Evolutionary conservation across 2,797 vertebrate species (phyloP).

Genomic region (Bradypus variegatus): DNA sequence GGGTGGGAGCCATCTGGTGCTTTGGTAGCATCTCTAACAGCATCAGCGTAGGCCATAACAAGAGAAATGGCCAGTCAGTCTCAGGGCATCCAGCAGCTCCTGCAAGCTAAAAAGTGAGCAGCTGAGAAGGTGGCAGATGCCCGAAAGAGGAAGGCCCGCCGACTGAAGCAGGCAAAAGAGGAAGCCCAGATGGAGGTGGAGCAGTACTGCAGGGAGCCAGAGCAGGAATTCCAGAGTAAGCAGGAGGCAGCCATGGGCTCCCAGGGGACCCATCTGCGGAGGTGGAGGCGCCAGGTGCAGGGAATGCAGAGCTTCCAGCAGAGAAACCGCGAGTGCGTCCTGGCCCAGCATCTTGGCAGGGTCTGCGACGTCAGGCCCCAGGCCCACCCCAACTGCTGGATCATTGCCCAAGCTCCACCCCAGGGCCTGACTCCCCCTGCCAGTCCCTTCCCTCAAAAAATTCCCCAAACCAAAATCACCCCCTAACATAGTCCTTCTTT

Average conservation of each 20-base stretch:
- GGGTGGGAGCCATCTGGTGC: constrained; percentile 16
- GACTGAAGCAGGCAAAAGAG: constrained; percentile 64
- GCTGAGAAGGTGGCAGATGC: constrained; percentile 75
- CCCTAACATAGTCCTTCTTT: neutral
- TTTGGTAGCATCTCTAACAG: constrained; percentile 55
- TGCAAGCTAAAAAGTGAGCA: constrained; percentile 74
- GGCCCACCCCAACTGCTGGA: constrained; percentile 73
- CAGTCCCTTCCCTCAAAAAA: neutral
- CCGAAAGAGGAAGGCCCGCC: constrained; percentile 67
- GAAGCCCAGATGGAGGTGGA: constrained; percentile 63
- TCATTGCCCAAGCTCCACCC: constrained; percentile 49
- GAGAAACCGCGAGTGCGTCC: constrained; percentile 68
- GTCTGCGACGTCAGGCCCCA: constrained; percentile 72
- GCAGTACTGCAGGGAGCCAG: constrained; percentile 55
- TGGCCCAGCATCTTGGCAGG: constrained; percentile 71
- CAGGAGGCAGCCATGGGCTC: constrained; percentile 74
- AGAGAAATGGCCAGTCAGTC: constrained; percentile 73
- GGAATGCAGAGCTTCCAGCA: constrained; percentile 73
- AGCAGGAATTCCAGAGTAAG: constrained; percentile 67
- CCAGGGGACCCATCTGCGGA: constrained; percentile 73
- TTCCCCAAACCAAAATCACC: neutral
- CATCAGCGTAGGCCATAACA: constrained; percentile 68
- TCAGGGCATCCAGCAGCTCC: constrained; percentile 74
- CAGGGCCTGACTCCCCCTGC: neutral
- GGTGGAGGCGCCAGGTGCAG: constrained; percentile 74